Evolutionary conservation across 2,888 invertebrate genomes (phyloP).

Genomic region (Perithous albicinctus): DNA sequence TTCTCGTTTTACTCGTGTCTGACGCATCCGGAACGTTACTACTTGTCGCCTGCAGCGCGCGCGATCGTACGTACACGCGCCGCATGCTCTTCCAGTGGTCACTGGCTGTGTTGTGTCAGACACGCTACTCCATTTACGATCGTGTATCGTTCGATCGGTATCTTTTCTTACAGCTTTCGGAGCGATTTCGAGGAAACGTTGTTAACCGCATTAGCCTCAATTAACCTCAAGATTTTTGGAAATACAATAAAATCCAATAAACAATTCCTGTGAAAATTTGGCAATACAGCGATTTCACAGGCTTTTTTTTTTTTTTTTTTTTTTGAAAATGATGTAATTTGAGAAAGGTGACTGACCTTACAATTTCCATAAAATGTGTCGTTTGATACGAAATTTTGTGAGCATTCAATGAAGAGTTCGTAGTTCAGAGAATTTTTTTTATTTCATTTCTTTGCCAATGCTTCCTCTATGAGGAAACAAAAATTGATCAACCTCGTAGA

Average conservation of each 20-base stretch:
- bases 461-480: too few relatives aligned
- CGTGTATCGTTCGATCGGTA: slow-evolving; percentile 1
- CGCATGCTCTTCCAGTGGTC: slow-evolving; percentile 14
- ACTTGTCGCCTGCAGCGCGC: slow-evolving; percentile 37
- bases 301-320: too few relatives aligned
- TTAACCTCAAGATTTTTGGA: not conserved
- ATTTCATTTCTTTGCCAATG: too few relatives aligned
- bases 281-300: too few relatives aligned
- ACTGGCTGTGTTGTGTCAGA: slow-evolving; percentile 28
- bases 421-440: too few relatives aligned
- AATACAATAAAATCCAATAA: not conserved
- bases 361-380: too few relatives aligned
- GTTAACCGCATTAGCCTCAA: not conserved
- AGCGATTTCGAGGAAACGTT: not conserved
- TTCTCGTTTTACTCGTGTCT: slow-evolving; percentile 57
- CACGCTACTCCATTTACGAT: slow-evolving; percentile 4
- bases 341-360: too few relatives aligned
- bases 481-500: too few relatives aligned
- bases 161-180: slow-evolving; percentile 11
- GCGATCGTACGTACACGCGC: not conserved
- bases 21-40: slow-evolving; percentile 58
- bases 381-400: too few relatives aligned
- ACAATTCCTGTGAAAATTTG: not conserved
- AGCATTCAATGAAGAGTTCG: too few relatives aligned
- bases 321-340: too few relatives aligned